Percentiles rank a stretch among this genome's conserved stretches.
Evolutionary conservation across 2,797 vertebrate species (phyloP).

Genomic region (Intellagama lesueurii): DNA sequence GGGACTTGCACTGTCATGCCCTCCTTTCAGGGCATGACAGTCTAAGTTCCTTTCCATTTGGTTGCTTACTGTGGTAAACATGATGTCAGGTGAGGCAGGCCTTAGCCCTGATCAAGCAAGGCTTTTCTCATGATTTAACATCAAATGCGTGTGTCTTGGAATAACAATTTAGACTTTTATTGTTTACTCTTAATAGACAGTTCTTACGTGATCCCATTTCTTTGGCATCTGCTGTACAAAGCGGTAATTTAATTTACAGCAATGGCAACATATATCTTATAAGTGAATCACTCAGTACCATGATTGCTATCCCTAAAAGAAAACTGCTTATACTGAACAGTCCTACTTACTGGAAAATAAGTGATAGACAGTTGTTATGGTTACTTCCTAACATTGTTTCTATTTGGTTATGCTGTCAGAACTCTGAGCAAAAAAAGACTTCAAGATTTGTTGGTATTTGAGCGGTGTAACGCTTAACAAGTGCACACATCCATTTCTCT

Average conservation of each 20-base stretch:
- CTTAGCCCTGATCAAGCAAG: background rate
- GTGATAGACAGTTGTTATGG: constrained; percentile 40
- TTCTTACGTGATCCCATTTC: background rate
- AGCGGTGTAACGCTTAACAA: background rate
- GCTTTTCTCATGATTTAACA: background rate
- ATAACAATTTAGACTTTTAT: background rate
- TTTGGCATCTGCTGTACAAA: constrained; percentile 3
- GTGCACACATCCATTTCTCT: background rate
- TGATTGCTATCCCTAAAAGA: constrained; percentile 22
- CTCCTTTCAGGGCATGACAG: background rate
- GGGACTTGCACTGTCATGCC: background rate
- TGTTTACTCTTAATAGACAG: background rate
- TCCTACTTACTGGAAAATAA: background rate
- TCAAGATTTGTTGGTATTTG: background rate
- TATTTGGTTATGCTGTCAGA: constrained; percentile 13
- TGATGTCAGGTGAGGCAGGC: background rate
- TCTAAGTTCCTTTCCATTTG: background rate
- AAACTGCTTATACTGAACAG: background rate
- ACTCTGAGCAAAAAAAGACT: background rate
- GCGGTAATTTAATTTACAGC: background rate
- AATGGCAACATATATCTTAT: background rate
- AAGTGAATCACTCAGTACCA: constrained; percentile 23
- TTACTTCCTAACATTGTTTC: constrained; percentile 31
- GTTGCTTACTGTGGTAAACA: background rate
- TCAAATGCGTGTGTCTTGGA: background rate